A percentile compares a stretch with the other conserved stretches of the same genome.
Evolutionary conservation across 1,140 invertebrate genomes (phyloP).

Genomic region (Drosophila varians): DNA sequence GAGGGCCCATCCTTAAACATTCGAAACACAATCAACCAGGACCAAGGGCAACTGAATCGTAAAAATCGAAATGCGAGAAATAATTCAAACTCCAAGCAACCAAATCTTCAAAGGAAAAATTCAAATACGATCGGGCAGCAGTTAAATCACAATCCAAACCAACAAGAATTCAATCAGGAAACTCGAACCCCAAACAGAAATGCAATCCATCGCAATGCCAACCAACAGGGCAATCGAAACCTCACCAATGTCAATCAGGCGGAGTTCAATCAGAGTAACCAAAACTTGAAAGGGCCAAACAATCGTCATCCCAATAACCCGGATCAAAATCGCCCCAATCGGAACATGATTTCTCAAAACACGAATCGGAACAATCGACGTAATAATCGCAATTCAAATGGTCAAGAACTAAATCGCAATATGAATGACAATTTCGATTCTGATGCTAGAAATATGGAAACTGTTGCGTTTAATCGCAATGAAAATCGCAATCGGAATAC

Average conservation of each 20-base stretch:
- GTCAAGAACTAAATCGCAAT: background rate
- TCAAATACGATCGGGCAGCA: background rate
- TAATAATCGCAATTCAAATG: background rate
- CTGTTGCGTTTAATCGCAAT: background rate
- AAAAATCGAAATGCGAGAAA: background rate
- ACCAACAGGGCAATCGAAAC: no score
- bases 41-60: background rate
- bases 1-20: no score
- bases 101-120: background rate
- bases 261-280: background rate
- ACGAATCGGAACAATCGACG: background rate
- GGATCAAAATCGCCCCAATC: background rate
- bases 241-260: background rate
- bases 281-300: background rate
- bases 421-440: background rate
- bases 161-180: background rate
- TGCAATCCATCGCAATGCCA: background rate
- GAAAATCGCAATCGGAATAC: background rate
- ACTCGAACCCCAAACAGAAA: conserved; percentile 1
- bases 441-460: no score
- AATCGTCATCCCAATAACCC: background rate
- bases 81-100: background rate
- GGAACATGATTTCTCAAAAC: background rate
- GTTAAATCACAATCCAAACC: background rate
- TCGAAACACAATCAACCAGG: background rate